Evolutionary conservation across 2,797 vertebrate genomes (phyloP), one percentile per base, ranked within the genome.

Genomic region (Poeciliopsis infans): DNA sequence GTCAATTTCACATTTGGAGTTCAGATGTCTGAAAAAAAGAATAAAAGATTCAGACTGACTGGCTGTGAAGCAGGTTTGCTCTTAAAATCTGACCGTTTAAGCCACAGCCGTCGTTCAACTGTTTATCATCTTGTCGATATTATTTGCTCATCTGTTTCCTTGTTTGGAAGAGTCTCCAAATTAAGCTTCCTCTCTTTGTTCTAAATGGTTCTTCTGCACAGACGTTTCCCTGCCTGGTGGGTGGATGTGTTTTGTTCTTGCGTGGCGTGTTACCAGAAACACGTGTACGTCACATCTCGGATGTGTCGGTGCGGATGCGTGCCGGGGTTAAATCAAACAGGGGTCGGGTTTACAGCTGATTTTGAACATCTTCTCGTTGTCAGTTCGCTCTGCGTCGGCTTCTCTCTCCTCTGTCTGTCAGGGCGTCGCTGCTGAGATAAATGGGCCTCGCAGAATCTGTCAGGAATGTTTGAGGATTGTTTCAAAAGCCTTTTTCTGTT

Each of bases 1-100:
- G 87, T 84, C 90, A 75, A 87, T 84, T 87, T 85, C 82, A 85
- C 84, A 88, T 87, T 83, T 76, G 74, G 85, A 80, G 82, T 91
- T 85, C 1, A 84, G 83, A 51, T 3, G 78, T 87, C 13, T 33
- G 57, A 1, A n/a, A 55, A 25, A n/a, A 87, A 12, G 86, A 75
- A 13, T n/a, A 85, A 77, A 74, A 80, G 73, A 15, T 66, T 51
- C 78, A 85, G 49, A 85, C 47, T 74, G 72, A 84, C 85, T 85
- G 80, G 85, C 75, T 79, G 76, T n/a, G 41, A 59, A 86, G 73
- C 72, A 16, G 72, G 72, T 77, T 31, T 0, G n/a, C 43, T 47
- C 86, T 82, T 75, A 72, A 18, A 53, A 75, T 79, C 70, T 72
- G 45, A 85, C 70, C 47, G 4, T 31, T 13, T 28, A 7, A 79